Percentiles rank a stretch among this genome's conserved stretches.
These are phyloP conservation scores for Rhagonycha lutea DNA, from an alignment of 2,888 invertebrate genomes.

Conservation along the genomic window DNA sequence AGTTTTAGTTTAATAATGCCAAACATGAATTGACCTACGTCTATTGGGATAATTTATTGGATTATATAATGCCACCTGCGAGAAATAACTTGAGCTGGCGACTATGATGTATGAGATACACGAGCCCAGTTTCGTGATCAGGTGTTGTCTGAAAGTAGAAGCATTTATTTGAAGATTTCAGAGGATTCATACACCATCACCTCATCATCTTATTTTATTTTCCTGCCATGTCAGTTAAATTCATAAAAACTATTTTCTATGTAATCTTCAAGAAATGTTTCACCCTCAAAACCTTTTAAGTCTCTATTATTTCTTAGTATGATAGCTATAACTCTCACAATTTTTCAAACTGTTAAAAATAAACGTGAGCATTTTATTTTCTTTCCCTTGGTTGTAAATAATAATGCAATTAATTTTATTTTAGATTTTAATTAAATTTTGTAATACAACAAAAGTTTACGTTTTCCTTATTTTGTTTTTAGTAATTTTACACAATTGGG, in stretches of 20 bases:
- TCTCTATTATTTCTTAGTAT: not conserved
- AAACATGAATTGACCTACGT: conserved; percentile 23
- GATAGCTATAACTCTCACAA: not conserved
- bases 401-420: not conserved
- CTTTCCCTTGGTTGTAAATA: not conserved
- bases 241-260: conserved; percentile 1
- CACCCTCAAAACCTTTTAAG: not conserved
- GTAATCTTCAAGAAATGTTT: not conserved
- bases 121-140: conserved; percentile 32
- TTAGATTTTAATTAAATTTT: not conserved
- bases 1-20: conserved; percentile 19
- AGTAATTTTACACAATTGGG: not conserved
- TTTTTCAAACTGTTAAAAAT: not conserved
- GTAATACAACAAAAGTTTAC: not conserved
- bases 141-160: conserved; percentile 32
- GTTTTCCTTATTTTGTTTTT: not conserved
- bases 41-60: conserved; percentile 21
- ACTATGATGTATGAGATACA: conserved; percentile 34
- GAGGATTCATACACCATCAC: conserved; percentile 18
- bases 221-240: conserved; percentile 12
- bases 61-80: conserved; percentile 19
- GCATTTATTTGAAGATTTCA: conserved; percentile 32
- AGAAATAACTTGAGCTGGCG: conserved; percentile 25
- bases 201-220: conserved; percentile 2
- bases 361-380: not conserved